phyloP scores from a whole-genome alignment of 2,797 vertebrate species.

The Megaceryle alcyon region DNA sequence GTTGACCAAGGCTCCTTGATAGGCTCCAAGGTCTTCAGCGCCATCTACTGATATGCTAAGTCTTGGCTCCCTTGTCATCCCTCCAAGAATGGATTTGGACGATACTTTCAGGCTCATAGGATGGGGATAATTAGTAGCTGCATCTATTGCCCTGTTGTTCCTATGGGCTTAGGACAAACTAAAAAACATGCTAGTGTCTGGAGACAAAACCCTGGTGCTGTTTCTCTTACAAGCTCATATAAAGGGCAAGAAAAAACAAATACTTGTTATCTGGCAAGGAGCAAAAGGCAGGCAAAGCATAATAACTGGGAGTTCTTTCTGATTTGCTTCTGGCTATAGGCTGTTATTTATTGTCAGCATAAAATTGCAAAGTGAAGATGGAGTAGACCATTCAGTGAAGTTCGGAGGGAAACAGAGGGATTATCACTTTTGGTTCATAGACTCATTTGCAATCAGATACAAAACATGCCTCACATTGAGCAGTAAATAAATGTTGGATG shows the following conservation, averaged over 20 bases:
- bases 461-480: background rate
- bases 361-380: background rate
- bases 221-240: background rate
- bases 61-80: background rate
- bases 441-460: background rate
- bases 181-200: background rate
- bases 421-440: background rate
- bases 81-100: background rate
- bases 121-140: background rate
- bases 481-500: background rate
- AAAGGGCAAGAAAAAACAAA: background rate
- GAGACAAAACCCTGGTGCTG: background rate
- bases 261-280: background rate
- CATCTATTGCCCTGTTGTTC: background rate
- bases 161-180: background rate
- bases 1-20: background rate
- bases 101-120: background rate
- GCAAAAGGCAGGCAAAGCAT: background rate
- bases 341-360: background rate
- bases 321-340: background rate
- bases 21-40: conserved; percentile 41
- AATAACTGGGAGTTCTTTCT: background rate
- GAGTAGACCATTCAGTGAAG: background rate
- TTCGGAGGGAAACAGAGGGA: background rate
- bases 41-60: conserved; percentile 14